Conservation (phyloP, 2,888 invertebrate genomes). For the Callosobruchus maculatus region DNA sequence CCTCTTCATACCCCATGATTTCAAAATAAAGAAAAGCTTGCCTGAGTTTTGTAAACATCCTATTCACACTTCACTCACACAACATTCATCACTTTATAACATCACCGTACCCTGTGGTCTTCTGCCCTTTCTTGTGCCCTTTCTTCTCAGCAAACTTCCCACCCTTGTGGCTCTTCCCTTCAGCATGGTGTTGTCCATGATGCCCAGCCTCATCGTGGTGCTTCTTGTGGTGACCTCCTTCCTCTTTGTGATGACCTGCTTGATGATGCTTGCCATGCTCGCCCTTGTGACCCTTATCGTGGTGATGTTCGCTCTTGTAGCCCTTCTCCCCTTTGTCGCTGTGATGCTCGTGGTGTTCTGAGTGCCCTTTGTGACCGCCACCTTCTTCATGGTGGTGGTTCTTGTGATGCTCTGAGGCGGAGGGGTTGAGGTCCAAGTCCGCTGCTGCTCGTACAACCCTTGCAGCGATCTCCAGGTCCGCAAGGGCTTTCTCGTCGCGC, state of each 20-base stretch:
- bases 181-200: constrained; percentile 73
- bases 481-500: constrained; percentile 35
- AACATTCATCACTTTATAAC: background rate
- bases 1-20: no score
- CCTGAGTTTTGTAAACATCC: background rate
- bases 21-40: no score
- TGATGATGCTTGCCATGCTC: constrained; percentile 73
- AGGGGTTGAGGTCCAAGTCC: background rate
- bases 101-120: constrained; percentile 54
- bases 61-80: background rate
- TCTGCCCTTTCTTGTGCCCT: constrained; percentile 81
- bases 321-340: constrained; percentile 78
- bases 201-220: constrained; percentile 75
- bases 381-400: constrained; percentile 57
- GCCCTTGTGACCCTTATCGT: constrained; percentile 75
- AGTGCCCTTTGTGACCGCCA: constrained; percentile 67
- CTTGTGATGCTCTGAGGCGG: background rate
- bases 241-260: constrained; percentile 71
- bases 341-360: constrained; percentile 65
- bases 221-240: constrained; percentile 77
- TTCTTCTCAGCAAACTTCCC: constrained; percentile 79
- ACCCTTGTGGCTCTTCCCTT: constrained; percentile 73
- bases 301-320: constrained; percentile 69
- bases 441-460: constrained; percentile 16
- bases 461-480: constrained; percentile 23